A percentile compares a stretch with the other conserved stretches of the same genome.
phyloP scores from a whole-genome alignment of 1,140 invertebrate genomes.

The Dendroctonus valens region DNA sequence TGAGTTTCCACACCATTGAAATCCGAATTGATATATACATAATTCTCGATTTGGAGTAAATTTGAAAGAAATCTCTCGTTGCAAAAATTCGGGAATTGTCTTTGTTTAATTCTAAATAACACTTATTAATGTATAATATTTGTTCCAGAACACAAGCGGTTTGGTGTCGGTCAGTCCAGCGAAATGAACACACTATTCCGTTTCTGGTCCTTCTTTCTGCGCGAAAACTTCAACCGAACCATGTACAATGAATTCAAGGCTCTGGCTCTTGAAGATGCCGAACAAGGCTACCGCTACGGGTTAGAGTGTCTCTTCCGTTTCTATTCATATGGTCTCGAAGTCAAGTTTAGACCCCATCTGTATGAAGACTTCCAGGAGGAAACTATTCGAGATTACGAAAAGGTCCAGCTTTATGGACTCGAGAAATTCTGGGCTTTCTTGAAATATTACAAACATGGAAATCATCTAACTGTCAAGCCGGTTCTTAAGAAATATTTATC shows the following conservation, averaged over 20 bases:
- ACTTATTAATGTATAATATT: conserved; percentile 29
- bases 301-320: conserved; percentile 98
- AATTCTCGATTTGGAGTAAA: no score
- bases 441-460: conserved; percentile 86
- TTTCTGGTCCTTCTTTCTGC: conserved; percentile 99
- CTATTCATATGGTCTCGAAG: conserved; percentile 96
- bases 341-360: conserved; percentile 87
- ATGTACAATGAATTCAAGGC: conserved; percentile 97
- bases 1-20: no score
- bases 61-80: no score
- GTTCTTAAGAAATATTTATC: conserved; percentile 77
- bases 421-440: conserved; percentile 99
- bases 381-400: conserved; percentile 88
- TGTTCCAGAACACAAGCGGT: conserved; percentile 78
- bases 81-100: no score
- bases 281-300: conserved; percentile 84
- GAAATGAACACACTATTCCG: conserved; percentile 98
- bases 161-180: conserved; percentile 89
- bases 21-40: no score
- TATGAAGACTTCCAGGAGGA: conserved; percentile 96
- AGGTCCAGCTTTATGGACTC: conserved; percentile 93
- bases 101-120: neutral
- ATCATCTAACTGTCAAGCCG: conserved; percentile 75
- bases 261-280: conserved; percentile 89
- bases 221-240: conserved; percentile 96